These are phyloP conservation scores for Echeneis naucrates DNA, from an alignment of 2,797 vertebrate species.

Conservation along the genomic window DNA sequence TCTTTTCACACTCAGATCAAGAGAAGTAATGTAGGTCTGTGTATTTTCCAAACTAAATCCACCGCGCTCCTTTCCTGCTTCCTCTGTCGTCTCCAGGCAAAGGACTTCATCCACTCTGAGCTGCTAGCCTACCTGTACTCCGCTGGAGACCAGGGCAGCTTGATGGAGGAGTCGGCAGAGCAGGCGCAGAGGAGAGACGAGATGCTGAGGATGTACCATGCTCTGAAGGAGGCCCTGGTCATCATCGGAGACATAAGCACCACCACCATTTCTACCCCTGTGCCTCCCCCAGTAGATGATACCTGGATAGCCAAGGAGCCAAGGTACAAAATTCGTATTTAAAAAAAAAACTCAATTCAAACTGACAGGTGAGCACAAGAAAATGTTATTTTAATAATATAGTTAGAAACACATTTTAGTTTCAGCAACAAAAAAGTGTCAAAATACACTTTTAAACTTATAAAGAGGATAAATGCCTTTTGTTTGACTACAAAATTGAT, in stretches of 20 bases:
- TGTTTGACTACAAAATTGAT: not conserved
- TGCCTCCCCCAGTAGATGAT: slow-evolving; percentile 93
- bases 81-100: slow-evolving; percentile 81
- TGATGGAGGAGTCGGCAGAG: slow-evolving; percentile 96
- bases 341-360: not conserved
- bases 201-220: slow-evolving; percentile 95
- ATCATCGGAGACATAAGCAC: slow-evolving; percentile 97
- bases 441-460: not conserved
- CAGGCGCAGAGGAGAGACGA: slow-evolving; percentile 95
- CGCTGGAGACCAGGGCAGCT: slow-evolving; percentile 89
- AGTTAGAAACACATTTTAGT: no score
- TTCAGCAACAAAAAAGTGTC: not conserved
- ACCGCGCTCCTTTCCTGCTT: not conserved
- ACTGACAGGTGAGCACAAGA: no score
- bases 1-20: not conserved
- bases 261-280: slow-evolving; percentile 89
- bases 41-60: not conserved
- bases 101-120: slow-evolving; percentile 97
- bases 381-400: no score
- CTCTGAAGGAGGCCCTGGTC: slow-evolving; percentile 89
- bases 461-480: not conserved
- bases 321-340: slow-evolving; percentile 57
- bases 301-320: slow-evolving; percentile 87
- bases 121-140: slow-evolving; percentile 94
- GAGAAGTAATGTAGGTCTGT: not conserved